Base-by-base conservation (phyloP, 2,113 vertebrate species). In the Lycaon pictus region DNA sequence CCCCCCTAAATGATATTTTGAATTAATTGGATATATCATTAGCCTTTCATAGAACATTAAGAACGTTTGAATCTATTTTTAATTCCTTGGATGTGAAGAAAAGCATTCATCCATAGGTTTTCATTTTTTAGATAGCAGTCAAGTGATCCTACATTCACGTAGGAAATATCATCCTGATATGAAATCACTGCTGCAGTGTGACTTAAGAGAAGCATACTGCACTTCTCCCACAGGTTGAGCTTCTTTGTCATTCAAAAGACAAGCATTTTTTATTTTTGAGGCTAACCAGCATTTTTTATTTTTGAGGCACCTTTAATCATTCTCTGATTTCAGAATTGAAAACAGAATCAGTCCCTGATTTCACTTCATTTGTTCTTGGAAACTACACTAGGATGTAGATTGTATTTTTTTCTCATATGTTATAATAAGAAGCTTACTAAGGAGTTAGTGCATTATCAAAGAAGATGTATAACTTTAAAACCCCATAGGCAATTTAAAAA, bases 21-120 rank as follows among this genome's bases (percentile, higher is more conserved):
- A 72, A 81, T 94, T 69, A 88, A 77, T 96, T 32, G 11, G 97
- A 74, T 72, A 53, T 72, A 63, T 77, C 93, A 80, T 23, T 96
- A 81, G 37, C 51, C 51, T 88, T 79, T 8, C 23, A 0, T 65
- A 76, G 67, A 82, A 56, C 35, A 43, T 76, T 93, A 91, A 90
- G 79, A 88, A 81, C 7, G n/a, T 87, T 86, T 80, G 22, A 94
- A 58, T 35, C 55, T 76, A 17, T 80, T 53, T 96, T 93, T 56
- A 95, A 91, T 89, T 95, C 62, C 27, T 88, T 67, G n/a, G 8
- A 82, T 88, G 2, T 94, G 32, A 92, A 92, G 11, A 53, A 88
- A 69, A 83, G 27, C 91, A 29, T 83, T 22, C 17, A 51, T 82
- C 29, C 20, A 23, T 71, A 32, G 76, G 29, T 85, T 90, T 90